Conservation (phyloP, 2,888 invertebrate genomes). For the Glyphotaelius pellucidus region DNA sequence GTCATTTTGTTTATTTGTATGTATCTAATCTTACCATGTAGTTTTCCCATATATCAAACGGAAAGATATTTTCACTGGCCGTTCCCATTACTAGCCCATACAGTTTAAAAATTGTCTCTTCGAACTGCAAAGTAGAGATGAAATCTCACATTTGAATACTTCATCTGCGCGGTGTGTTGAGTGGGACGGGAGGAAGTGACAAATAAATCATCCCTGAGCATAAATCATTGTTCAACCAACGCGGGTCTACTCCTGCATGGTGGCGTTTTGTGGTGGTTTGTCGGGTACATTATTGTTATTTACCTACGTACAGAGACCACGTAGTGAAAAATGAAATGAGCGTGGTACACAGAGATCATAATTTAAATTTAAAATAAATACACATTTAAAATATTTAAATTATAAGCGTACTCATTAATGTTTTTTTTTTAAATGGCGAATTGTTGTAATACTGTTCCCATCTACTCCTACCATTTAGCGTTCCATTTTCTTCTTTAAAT, state of each 20-base stretch:
- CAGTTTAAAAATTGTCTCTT: not conserved
- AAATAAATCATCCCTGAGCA: constrained; percentile 64
- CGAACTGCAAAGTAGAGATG: not conserved
- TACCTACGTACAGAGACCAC: not conserved
- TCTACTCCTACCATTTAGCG: no score
- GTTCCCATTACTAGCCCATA: not conserved
- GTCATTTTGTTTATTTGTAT: no score
- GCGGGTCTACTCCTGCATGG: constrained; percentile 7
- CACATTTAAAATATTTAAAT: no score
- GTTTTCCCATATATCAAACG: not conserved
- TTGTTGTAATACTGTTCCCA: no score
- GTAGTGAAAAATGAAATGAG: not conserved
- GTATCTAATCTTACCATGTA: no score
- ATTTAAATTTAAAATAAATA: no score
- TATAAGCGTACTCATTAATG: no score
- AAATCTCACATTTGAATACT: constrained; percentile 43
- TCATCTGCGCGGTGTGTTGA: constrained; percentile 30
- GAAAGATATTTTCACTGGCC: not conserved
- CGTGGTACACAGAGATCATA: not conserved
- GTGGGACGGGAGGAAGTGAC: constrained; percentile 57
- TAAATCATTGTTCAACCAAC: constrained; percentile 62
- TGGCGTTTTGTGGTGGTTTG: not conserved
- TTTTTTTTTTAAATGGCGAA: no score
- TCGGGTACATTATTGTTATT: not conserved
- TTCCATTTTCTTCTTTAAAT: no score